Evolutionary conservation across 2,113 vertebrate species (phyloP).

Genomic region (Percina caprodes): DNA sequence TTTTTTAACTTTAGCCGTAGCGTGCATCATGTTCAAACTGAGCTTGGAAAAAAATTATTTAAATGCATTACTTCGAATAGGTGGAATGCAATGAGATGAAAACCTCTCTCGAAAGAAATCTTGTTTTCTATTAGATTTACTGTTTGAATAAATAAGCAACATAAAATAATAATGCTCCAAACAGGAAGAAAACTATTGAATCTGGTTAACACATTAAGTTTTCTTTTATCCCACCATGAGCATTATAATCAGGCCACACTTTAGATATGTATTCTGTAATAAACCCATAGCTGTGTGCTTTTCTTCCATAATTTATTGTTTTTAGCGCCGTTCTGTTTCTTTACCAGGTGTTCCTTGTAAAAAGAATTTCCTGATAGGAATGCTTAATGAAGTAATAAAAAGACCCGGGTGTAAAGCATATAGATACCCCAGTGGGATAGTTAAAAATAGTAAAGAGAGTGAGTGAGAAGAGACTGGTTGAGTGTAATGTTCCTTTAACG

Average conservation of each 20-base stretch:
- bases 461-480: not conserved
- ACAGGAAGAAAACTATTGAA: not conserved
- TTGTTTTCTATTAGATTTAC: not conserved
- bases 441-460: not conserved
- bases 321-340: not conserved
- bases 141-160: not conserved
- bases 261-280: not conserved
- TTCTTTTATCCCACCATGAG: not conserved
- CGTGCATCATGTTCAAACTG: not conserved
- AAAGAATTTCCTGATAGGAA: not conserved
- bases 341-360: not conserved
- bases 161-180: not conserved
- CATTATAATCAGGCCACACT: not conserved
- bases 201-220: not conserved
- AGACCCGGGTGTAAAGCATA: not conserved
- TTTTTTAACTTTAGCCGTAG: not conserved
- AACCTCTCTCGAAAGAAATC: not conserved
- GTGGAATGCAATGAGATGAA: not conserved
- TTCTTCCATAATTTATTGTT: not conserved
- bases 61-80: not conserved
- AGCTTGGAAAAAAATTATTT: not conserved
- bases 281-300: not conserved
- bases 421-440: not conserved
- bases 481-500: slow-evolving; percentile 77
- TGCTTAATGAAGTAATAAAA: slow-evolving; percentile 4